Evolutionary conservation across 2,113 vertebrate species (phyloP), one percentile per base, ranked within the genome.

Genomic region (Onychorhynchus coronatus): DNA sequence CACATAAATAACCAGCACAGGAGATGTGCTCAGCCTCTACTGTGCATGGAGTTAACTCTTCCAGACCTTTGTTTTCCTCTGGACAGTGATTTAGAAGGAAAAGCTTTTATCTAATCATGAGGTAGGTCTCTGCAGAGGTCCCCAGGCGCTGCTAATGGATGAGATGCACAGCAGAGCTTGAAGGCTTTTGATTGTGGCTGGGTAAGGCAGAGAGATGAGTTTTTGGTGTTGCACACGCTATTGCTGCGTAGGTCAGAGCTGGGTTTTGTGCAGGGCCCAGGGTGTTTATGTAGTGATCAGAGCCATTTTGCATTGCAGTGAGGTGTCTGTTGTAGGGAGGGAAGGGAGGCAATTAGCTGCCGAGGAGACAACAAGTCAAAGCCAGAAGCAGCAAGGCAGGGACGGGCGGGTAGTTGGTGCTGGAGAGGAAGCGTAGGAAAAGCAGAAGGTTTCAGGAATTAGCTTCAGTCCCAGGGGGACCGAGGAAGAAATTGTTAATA

Each of bases 41-140:
- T 84, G 59, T 88, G 39, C 28, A 13, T 75, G 23, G 61, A 85
- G 35, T 92, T 88, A 85, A 74, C 5, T 79, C 52, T 97, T 94
- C 82, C 91, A 90, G 67, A 80, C 37, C 39, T 13, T 44, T 55
- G 47, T 44, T 95, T 93, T 92, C 88, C 90, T 80, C 55, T 92
- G 73, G 73, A 70, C 61, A 61, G 75, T 94, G 87, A 96, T 97
- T 86, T 93, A 97, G 83, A 87, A 83, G 82, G 77, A 82, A 96
- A 96, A 93, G 95, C 96, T 97, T 96, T 97, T 97, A 97, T 95
- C 81, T 96, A 92, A 96, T 97, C 62, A 78, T 67, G 70, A 95
- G 65, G 42, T 42, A 79, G 44, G 49, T 78, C 84, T 87, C 78
- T 81, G 75, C 70, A 68, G 73, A 68, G 67, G 71, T 97, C 95